Base-by-base conservation (phyloP, 2,797 vertebrate genomes). In the Xyrichtys novacula region DNA sequence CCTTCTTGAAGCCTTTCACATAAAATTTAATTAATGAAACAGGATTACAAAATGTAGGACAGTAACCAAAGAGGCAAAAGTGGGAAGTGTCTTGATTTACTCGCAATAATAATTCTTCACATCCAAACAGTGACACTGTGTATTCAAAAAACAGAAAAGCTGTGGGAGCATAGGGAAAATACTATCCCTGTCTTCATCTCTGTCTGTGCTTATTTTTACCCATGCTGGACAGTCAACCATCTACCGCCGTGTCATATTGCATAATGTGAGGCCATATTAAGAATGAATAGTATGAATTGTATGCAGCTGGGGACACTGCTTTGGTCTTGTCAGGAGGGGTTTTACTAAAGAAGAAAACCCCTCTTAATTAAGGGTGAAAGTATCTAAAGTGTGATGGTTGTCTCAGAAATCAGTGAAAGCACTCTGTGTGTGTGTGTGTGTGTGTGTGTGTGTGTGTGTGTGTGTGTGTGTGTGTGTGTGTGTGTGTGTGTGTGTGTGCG, bases 1-100 rank as follows among this genome's bases (percentile, higher is more conserved):
- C 16, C 20, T 28, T 49, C 26, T 20, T 19, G 39, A 39, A 22
- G 22, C 32, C 14, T 58, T 47, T 63, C 16, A n/a, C 3, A 20
- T 28, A 22, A 28, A 56, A 48, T 59, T 14, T 46, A 50, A 64
- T 14, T 50, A 14, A 76, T 46, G 40, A 69, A 47, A 44, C 15
- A 56, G 10, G 43, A 46, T 43, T 23, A n/a, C 19, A 4, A 48
- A 63, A 71, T 59, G 48, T 74, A 47, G 66, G 67, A 34, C 54
- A 75, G 39, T 22, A 31, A 34, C 38, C 46, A 63, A 49, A 47
- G 47, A 32, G 54, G 32, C n/a, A 50, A 25, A 60, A 40, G 73
- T 38, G n/a, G 4, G n/a, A 60, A 28, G 11, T 7, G 6, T 54
- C 4, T 22, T 54, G 48, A 49, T 50, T 55, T 14, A 47, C 32